A percentile compares a stretch with the other conserved stretches of the same genome.
Conservation (phyloP, 64 coral and sea anemone genomes). For the Actinia equina region DNA sequence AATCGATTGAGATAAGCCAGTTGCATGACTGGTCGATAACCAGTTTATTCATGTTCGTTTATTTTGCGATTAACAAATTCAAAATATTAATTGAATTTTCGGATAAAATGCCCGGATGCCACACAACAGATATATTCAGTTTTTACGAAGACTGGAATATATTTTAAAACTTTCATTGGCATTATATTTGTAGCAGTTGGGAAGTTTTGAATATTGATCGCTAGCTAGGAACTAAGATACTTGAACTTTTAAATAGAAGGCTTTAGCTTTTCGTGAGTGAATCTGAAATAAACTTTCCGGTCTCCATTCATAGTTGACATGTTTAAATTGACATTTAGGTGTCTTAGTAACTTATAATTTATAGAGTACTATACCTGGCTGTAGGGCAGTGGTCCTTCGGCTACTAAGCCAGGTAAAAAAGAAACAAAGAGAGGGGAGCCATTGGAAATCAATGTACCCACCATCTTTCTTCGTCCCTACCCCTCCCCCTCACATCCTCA, state of each 20-base stretch:
- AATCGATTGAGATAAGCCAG: background rate
- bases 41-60: background rate
- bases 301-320: background rate
- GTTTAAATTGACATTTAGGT: background rate
- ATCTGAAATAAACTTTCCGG: background rate
- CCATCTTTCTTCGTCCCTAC: too few species aligned
- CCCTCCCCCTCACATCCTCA: too few species aligned
- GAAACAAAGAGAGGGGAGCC: too few species aligned
- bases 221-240: background rate
- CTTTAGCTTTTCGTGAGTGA: background rate
- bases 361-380: background rate
- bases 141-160: background rate
- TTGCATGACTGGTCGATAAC: background rate
- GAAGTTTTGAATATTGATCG: background rate
- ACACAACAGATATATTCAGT: background rate
- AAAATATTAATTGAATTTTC: background rate
- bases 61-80: background rate
- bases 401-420: too few species aligned
- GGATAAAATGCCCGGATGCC: background rate
- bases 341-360: background rate
- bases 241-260: background rate
- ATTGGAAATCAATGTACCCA: too few species aligned
- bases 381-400: too few species aligned
- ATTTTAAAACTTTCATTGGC: too few species aligned
- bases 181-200: background rate